These are phyloP conservation scores for Atrina japonica DNA, from an alignment of 2,888 invertebrate genomes.

Conservation along the genomic window DNA sequence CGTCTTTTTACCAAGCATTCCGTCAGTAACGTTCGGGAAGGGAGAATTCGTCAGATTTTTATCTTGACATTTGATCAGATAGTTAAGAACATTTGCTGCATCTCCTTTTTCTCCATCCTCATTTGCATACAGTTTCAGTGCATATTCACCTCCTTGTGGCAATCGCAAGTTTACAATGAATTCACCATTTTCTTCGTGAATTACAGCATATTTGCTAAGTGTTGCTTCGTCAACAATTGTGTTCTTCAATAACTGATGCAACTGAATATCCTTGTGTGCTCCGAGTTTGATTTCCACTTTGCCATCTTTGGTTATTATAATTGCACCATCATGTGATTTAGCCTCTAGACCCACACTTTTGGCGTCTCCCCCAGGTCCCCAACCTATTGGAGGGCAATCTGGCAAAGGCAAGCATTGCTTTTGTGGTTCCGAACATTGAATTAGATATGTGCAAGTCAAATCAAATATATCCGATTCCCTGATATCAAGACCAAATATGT, in stretches of 20 bases:
- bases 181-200: slow-evolving; percentile 69
- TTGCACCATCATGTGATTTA: slow-evolving; percentile 71
- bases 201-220: slow-evolving; percentile 72
- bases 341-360: slow-evolving; percentile 72
- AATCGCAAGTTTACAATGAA: slow-evolving; percentile 72
- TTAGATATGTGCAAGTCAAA: slow-evolving; percentile 76
- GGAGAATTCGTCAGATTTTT: slow-evolving; percentile 60
- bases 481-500: slow-evolving; percentile 75
- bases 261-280: slow-evolving; percentile 64
- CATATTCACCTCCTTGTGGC: slow-evolving; percentile 74
- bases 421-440: slow-evolving; percentile 69
- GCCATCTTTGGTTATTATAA: slow-evolving; percentile 73
- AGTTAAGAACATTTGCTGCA: slow-evolving; percentile 77
- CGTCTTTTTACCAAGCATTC: slow-evolving; percentile 63
- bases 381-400: slow-evolving; percentile 76
- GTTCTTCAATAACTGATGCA: slow-evolving; percentile 74
- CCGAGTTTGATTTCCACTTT: slow-evolving; percentile 72
- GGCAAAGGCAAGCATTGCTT: slow-evolving; percentile 73
- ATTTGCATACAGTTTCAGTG: slow-evolving; percentile 76
- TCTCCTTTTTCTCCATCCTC: slow-evolving; percentile 69
- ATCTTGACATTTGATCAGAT: slow-evolving; percentile 70
- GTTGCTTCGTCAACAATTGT: slow-evolving; percentile 72
- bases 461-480: slow-evolving; percentile 73
- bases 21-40: slow-evolving; percentile 74
- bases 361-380: slow-evolving; percentile 75